A percentile compares a stretch with the other conserved stretches of the same genome.
Conservation (phyloP, 2,797 vertebrate genomes). For the Amphiprion clarkii region DNA sequence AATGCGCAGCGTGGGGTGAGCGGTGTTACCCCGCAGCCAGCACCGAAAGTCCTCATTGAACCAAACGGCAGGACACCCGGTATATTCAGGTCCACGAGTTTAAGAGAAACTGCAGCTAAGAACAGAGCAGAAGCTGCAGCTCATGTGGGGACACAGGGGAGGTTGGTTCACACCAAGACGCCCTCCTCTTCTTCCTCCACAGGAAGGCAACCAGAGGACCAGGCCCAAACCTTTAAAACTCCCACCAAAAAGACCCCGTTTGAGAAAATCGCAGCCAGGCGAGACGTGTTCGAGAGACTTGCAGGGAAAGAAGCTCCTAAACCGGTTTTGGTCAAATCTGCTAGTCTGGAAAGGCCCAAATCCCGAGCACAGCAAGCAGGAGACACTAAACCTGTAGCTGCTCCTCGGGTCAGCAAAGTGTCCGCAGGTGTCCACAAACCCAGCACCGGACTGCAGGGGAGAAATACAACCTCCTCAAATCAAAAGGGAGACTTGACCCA, state of each 20-base stretch:
- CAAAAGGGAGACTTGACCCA: slow-evolving; percentile 39
- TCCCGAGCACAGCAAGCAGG: slow-evolving; percentile 44
- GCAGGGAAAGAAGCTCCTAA: slow-evolving; percentile 72
- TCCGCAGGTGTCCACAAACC: slow-evolving; percentile 44
- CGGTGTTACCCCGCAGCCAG: slow-evolving; percentile 1
- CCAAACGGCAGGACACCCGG: slow-evolving; percentile 48
- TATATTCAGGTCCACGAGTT: slow-evolving; percentile 60
- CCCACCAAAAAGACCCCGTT: slow-evolving; percentile 73
- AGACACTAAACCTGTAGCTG: slow-evolving; percentile 38
- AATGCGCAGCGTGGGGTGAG: slow-evolving; percentile 30
- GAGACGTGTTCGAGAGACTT: slow-evolving; percentile 74
- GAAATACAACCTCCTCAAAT: slow-evolving; percentile 45
- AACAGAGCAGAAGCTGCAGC: slow-evolving; percentile 33
- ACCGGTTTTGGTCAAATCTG: slow-evolving; percentile 57
- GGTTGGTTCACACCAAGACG: slow-evolving; percentile 10
- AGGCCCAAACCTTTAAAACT: slow-evolving; percentile 65
- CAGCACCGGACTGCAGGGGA: slow-evolving; percentile 38
- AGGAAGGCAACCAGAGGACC: slow-evolving; percentile 37
- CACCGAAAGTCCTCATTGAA: slow-evolving; percentile 55
- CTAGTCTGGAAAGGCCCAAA: slow-evolving; percentile 75
- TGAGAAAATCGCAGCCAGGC: slow-evolving; percentile 75
- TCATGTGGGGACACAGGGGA: slow-evolving; percentile 5
- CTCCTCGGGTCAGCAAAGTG: slow-evolving; percentile 42
- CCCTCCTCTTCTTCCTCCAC: not conserved
- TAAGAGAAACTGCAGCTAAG: slow-evolving; percentile 49